Conservation (phyloP, 2,113 vertebrate species). For the Psittacara wagleri region DNA sequence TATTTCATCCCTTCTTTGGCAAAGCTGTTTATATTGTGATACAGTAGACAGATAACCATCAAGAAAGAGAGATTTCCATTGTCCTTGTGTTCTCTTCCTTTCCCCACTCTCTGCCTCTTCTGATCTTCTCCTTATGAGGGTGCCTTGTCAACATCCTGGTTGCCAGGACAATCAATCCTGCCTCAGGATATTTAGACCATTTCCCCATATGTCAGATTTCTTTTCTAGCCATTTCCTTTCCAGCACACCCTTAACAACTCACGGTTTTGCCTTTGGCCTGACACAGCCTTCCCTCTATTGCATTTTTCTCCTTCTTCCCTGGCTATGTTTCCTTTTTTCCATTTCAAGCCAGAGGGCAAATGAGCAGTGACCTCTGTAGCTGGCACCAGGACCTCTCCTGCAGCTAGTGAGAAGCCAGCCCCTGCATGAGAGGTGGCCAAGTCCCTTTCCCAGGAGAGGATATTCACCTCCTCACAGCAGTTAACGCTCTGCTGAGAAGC, state of each 20-base stretch:
- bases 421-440: background rate
- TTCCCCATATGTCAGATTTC: background rate
- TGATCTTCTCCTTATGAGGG: background rate
- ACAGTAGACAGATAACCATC: background rate
- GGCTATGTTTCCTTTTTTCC: constrained; percentile 26
- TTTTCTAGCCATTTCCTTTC: background rate
- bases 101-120: background rate
- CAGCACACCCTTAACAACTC: background rate
- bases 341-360: constrained; percentile 42
- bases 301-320: background rate
- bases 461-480: background rate
- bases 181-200: background rate
- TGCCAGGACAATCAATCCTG: background rate
- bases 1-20: background rate
- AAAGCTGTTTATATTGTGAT: background rate
- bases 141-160: background rate
- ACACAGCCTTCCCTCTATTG: background rate
- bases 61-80: background rate
- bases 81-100: background rate
- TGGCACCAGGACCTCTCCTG: constrained; percentile 45
- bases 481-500: background rate
- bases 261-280: constrained; percentile 18
- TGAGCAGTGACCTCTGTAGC: constrained; percentile 48
- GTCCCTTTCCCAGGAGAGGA: constrained; percentile 4
- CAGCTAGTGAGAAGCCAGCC: background rate